phyloP scores from a whole-genome alignment of 2,113 vertebrate species.

The Struthio camelus region DNA sequence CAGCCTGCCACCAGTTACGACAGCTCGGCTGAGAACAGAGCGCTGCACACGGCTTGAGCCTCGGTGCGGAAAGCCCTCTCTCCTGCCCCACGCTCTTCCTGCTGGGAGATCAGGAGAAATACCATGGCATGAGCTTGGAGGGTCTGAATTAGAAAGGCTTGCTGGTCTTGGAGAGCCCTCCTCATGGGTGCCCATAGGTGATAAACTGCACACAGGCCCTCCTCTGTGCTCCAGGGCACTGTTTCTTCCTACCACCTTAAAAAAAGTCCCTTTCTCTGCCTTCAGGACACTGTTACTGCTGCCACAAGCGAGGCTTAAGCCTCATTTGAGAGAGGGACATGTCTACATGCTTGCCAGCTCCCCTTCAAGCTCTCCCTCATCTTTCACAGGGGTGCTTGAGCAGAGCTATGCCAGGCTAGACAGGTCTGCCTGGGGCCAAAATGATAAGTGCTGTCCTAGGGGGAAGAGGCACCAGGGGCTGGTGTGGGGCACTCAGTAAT shows the following conservation, averaged over 20 bases:
- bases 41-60: not conserved
- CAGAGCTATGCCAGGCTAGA: not conserved
- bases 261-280: not conserved
- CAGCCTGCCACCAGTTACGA: not conserved
- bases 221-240: accelerated
- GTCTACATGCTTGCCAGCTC: not conserved
- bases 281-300: not conserved
- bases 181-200: not conserved
- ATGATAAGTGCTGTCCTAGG: not conserved
- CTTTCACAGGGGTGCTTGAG: not conserved
- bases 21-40: not conserved
- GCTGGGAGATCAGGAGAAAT: not conserved
- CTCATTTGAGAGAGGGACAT: accelerated
- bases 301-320: too few relatives aligned
- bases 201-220: not conserved
- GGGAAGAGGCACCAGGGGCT: not conserved
- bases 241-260: not conserved
- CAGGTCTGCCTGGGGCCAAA: not conserved
- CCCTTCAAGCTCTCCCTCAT: not conserved
- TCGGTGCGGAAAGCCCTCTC: not conserved
- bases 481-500: not conserved
- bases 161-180: accelerated
- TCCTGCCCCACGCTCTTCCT: not conserved
- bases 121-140: not conserved
- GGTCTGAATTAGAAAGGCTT: not conserved